Evolutionary conservation across 2,797 vertebrate genomes (phyloP).

Genomic region (Brotula barbata): DNA sequence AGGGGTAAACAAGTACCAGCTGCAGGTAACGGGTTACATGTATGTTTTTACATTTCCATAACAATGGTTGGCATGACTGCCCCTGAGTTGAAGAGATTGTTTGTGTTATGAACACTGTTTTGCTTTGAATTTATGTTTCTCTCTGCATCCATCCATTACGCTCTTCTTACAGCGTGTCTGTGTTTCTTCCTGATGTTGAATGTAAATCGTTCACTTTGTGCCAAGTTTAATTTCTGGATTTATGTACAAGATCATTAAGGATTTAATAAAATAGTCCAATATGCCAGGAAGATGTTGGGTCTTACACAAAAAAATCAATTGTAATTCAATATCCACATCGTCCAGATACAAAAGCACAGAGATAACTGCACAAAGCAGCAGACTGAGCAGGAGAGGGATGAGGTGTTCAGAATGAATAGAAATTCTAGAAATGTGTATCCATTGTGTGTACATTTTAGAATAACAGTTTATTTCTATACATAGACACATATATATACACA

Average conservation of each 20-base stretch:
- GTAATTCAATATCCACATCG: neutral
- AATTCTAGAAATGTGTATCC: too few species aligned
- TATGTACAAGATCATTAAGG: slow-evolving; percentile 3
- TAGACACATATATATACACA: too few species aligned
- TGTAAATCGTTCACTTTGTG: too few species aligned
- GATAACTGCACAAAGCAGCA: slow-evolving; percentile 15
- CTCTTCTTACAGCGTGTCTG: too few species aligned
- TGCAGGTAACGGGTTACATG: too few species aligned
- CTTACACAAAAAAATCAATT: slow-evolving; percentile 14
- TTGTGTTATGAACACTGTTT: neutral
- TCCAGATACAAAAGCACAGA: slow-evolving; percentile 4
- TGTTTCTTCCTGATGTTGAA: too few species aligned
- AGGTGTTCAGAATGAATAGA: too few species aligned
- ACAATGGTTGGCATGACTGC: neutral
- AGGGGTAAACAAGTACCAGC: too few species aligned
- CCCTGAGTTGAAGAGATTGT: neutral
- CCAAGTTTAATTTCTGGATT: slow-evolving; percentile 3
- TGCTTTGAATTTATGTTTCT: neutral
- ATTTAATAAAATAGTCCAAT: neutral
- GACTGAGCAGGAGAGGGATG: slow-evolving; percentile 11
- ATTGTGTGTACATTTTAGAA: too few species aligned
- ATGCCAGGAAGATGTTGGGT: neutral
- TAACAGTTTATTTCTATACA: too few species aligned
- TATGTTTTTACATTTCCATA: too few species aligned
- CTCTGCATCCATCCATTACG: too few species aligned